Base-by-base conservation (phyloP, 2,113 vertebrate genomes). In the Chunga burmeisteri region DNA sequence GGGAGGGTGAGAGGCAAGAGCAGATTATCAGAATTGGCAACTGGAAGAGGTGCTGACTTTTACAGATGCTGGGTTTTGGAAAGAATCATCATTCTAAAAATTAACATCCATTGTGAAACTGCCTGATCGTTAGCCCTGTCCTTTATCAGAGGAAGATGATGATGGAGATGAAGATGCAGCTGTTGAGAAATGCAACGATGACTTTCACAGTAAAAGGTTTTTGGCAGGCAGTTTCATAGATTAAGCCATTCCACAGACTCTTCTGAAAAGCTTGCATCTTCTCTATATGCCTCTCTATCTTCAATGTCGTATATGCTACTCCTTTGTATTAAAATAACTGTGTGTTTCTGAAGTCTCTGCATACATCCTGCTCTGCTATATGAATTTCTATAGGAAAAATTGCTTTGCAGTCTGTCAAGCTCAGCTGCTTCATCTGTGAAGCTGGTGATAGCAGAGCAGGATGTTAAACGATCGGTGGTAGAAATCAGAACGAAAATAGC, bases 241-340 rank as follows among this genome's bases (percentile, higher is more conserved):
- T 55, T 15, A 85, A 65, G 18, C 17, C 10, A 5, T 53, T 75
- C 30, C 26, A 6, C 10, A 18, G 22, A 27, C 62, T 78, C 29
- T 8, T 40, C 10, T 42, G 58, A 44, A 71, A 55, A 53, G 25
- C 52, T 34, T 75, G 22, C 7, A 3, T 53, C 23, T 55, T 53
- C 27, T 72, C 29, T 18, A 4, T 11, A 8, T 29, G 13, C 30
- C 18, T 26, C 36, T 78, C n/a, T 22, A 1, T 46, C 65, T n/a
- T 58, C 1, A 0, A 0, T 47, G 6, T 67, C 21, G 3, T 3
- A 13, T 20, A 1, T 59, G 8, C 50, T 55, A 40, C 44, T 85
- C 16, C 36, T 52, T 71, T 52, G 5, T 10, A 1, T 52, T 62
- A 9, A n/a, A 70, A 61, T 38, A 20, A 20, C 0, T 13, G 1